Base-by-base conservation (phyloP, 2,113 vertebrate genomes). In the Vulpes vulpes region DNA sequence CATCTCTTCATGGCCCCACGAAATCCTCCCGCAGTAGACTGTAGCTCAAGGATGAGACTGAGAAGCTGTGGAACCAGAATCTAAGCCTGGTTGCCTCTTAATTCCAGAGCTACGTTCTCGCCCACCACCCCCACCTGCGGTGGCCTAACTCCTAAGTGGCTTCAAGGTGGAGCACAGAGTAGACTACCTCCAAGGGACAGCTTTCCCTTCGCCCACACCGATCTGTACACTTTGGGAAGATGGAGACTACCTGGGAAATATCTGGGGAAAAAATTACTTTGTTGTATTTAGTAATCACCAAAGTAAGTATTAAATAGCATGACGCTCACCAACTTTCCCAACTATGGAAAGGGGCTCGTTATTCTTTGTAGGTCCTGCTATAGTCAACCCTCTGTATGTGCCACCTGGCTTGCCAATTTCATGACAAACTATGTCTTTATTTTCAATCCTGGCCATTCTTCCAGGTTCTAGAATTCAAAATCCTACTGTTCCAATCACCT, bases 131-230 rank as follows among this genome's bases (percentile, higher is more conserved):
- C 38, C 0, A 25, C 57, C 64, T 2, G 35, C 8, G 0, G 14
- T 2, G 32, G 15, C 51, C 35, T 22, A 6, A 35, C 53, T 35
- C 57, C 89, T 3, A 1, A 10, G 30, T 25, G 2, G 0, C 49
- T 14, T 62, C 38, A 3, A 0, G 12, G 82, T 19, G 16, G 55
- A 10, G 35, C 4, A 43, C 27, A 16, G 2, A 9, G 14, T 0
- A 19, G 1, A 16, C 51, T 10, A 20, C 17, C 22, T 17, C 91
- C 53, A 14, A 15, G 57, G 17, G 78, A 60, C 74, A n/a, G 19
- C 51, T 23, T 25, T 25, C 1, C 0, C 11, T 55, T 0, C 1
- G 74, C 59, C 51, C 27, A 43, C 65, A 30, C 16, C 0, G 0
- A 35, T 27, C 20, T 69, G 65, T 14, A 32, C 2, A 8, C 43